phyloP scores from a whole-genome alignment of 1,140 invertebrate genomes.

The Pemphigus obesinymphae region DNA sequence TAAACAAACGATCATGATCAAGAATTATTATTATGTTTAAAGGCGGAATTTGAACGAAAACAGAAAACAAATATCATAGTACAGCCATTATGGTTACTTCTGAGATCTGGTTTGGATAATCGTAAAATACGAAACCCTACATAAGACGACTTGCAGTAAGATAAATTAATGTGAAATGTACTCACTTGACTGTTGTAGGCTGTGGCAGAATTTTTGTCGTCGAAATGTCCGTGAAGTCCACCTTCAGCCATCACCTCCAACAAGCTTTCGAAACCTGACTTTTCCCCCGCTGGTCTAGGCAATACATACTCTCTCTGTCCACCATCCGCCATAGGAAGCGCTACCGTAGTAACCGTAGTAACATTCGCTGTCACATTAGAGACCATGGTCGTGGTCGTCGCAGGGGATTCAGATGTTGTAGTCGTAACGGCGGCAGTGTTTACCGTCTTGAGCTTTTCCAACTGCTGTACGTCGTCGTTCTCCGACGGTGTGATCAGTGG shows the following conservation, averaged over 20 bases:
- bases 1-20: too few relatives aligned
- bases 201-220: neutral
- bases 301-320: constrained; percentile 22
- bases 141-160: too few relatives aligned
- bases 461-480: constrained; percentile 7
- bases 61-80: too few relatives aligned
- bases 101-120: too few relatives aligned
- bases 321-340: neutral
- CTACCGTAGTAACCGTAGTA: neutral
- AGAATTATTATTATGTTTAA: too few relatives aligned
- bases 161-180: neutral
- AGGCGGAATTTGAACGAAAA: too few relatives aligned
- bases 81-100: too few relatives aligned
- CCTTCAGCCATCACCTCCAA: constrained; percentile 21
- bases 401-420: neutral
- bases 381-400: neutral
- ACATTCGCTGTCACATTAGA: neutral
- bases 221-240: neutral
- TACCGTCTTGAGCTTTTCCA: neutral
- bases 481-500: neutral
- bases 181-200: neutral
- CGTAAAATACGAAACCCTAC: too few relatives aligned
- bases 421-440: neutral
- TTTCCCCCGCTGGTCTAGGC: constrained; percentile 21
- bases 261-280: neutral